These are phyloP conservation scores for Drosophila funebris DNA, from an alignment of 1,140 invertebrate species.

Conservation along the genomic window DNA sequence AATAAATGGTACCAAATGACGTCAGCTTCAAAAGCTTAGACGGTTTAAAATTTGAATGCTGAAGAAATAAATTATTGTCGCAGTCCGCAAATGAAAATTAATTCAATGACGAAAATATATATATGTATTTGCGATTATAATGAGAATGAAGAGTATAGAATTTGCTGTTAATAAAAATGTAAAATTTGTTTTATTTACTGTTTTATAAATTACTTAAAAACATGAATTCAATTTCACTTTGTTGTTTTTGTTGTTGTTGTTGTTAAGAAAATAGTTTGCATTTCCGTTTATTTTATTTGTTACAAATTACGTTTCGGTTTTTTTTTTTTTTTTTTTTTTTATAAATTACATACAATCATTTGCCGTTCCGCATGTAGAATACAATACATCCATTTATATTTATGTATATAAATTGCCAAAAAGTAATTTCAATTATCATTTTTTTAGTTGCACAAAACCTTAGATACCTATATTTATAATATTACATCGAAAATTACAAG, in stretches of 20 bases:
- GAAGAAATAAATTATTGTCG: not conserved
- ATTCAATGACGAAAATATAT: too few relatives aligned
- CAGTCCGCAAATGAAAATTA: not conserved
- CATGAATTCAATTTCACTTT: slow-evolving; percentile 6
- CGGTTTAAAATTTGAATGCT: not conserved
- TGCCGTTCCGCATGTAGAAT: slow-evolving; percentile 32
- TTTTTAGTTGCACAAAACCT: slow-evolving; percentile 65
- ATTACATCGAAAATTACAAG: slow-evolving; percentile 77
- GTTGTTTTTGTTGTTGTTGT: slow-evolving; percentile 11
- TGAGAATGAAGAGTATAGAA: not conserved
- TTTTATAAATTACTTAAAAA: slow-evolving; percentile 7
- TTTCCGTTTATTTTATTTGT: slow-evolving; percentile 43
- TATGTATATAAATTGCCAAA: slow-evolving; percentile 61
- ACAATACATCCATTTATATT: slow-evolving; percentile 22
- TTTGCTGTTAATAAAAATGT: not conserved
- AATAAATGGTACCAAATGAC: not conserved
- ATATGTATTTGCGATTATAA: too few relatives aligned
- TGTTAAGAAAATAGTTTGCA: slow-evolving; percentile 50
- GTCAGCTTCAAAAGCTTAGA: slow-evolving; percentile 16
- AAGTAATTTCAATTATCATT: slow-evolving; percentile 64
- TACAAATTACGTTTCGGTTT: slow-evolving; percentile 33
- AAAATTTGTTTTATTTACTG: slow-evolving; percentile 15
- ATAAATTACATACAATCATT: slow-evolving; percentile 45
- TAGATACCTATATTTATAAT: slow-evolving; percentile 44
- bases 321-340: slow-evolving; percentile 8